Base-by-base conservation (phyloP, 2,113 vertebrate species). In the Leptosomus discolor region DNA sequence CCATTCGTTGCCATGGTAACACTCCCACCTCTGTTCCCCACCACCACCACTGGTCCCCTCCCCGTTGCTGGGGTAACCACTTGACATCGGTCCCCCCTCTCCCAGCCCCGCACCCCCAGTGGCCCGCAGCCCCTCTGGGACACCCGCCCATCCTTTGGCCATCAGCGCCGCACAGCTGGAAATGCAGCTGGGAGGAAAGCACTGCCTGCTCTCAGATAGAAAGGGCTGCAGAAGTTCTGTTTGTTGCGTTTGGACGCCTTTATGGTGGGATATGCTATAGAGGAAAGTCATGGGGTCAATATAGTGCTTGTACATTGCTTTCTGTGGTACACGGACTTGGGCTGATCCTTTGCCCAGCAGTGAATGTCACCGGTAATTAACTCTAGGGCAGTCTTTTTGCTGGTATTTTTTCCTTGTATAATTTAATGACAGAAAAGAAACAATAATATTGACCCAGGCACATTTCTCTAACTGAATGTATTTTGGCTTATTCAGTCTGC, bases 31-130 rank as follows among this genome's bases (percentile, higher is more conserved):
- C 54, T 50, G 36, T 53, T 80, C 17, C n/a, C 46, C 15, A n/a
- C 17, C 43, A 57, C 56, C 22, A 12, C 57, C 2, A 27, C 77
- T 39, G 71, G 92, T 83, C 85, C 88, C 85, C 48, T 82, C 89
- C 85, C 73, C 1, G 91, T 97, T 96, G 90, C 95, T 83, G 73
- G 7, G 43, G 96, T 27, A 97, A 98, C 97, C 71, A 46, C 37
- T 56, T 34, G 54, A 36, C 70, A 85, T 71, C 95, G 83, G 67
- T 58, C 64, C 58, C 17, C 37, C 60, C 88, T 51, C 85, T 67
- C 22, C 56, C 53, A 32, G 19, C 45, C 29, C 69, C 78, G 68
- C 50, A 71, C 56, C n/a, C 22, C 50, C 8, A 12, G 0, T 3
- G 1, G 29, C 46, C 22, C 9, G 0, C 19, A 2, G 37, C 20